Conservation (phyloP, 2,113 vertebrate genomes). For the Erythrocercus mccallii region DNA sequence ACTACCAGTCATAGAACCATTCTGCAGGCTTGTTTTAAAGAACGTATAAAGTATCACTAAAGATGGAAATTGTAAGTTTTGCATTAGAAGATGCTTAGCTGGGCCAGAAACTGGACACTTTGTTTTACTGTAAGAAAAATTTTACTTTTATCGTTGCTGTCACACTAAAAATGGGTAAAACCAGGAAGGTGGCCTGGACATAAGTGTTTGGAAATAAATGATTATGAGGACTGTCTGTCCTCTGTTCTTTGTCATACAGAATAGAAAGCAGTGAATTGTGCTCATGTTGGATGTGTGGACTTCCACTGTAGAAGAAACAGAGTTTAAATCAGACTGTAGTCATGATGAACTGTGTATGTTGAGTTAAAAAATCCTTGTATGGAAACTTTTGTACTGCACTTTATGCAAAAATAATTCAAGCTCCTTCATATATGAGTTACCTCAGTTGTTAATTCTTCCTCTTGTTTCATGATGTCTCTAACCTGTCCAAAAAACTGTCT, state of each 20-base stretch:
- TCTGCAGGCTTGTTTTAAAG: not conserved
- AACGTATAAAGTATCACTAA: not conserved
- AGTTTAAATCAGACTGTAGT: not conserved
- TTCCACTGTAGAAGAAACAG: not conserved
- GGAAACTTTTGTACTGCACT: not conserved
- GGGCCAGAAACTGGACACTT: not conserved
- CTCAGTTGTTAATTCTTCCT: not conserved
- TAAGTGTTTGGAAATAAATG: not conserved
- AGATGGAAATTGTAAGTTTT: not conserved
- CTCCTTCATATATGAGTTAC: not conserved
- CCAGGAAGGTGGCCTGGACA: not conserved
- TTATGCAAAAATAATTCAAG: not conserved
- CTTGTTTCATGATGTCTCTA: not conserved
- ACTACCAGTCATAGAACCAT: not conserved
- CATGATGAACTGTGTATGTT: not conserved
- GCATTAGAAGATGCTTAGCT: not conserved
- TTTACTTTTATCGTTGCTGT: not conserved
- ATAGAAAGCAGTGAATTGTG: not conserved
- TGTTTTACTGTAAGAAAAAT: not conserved
- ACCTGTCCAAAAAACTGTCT: not conserved
- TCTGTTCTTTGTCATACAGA: not conserved
- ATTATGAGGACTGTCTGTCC: not conserved
- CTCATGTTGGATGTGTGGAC: not conserved
- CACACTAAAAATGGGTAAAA: not conserved
- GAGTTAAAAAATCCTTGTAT: not conserved